A percentile compares a stretch with the other conserved stretches of the same genome.
These are phyloP conservation scores for Antennarius striatus DNA, from an alignment of 2,113 vertebrate species.

Conservation along the genomic window DNA sequence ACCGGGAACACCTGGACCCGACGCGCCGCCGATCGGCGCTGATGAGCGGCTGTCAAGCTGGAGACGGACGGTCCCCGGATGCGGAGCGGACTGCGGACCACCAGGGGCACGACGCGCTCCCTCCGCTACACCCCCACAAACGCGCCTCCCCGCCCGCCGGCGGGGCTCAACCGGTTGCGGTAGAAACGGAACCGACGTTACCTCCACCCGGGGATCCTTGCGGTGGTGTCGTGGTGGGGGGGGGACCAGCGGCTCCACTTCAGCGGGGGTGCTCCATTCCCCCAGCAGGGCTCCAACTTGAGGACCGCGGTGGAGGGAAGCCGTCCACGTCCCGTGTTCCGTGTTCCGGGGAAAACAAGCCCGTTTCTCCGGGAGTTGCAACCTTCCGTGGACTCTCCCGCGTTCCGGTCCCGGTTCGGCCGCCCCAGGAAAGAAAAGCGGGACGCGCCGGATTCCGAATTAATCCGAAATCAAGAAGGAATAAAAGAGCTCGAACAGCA, in stretches of 20 bases:
- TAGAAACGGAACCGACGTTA: slow-evolving; percentile 30
- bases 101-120: slow-evolving; percentile 9
- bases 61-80: slow-evolving; percentile 41
- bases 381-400: no score
- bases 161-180: not conserved
- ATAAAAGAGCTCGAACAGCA: slow-evolving; percentile 15
- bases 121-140: not conserved
- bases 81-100: slow-evolving; percentile 39
- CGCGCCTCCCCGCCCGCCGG: slow-evolving; percentile 10
- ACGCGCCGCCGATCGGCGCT: not conserved
- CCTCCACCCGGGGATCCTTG: slow-evolving; percentile 21
- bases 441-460: slow-evolving; percentile 34
- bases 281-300: slow-evolving; percentile 24
- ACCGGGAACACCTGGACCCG: no score
- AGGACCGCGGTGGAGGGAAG: no score
- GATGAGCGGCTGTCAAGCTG: slow-evolving; percentile 35
- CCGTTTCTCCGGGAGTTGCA: no score
- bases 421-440: not conserved
- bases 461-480: slow-evolving; percentile 36
- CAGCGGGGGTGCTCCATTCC: slow-evolving; percentile 63
- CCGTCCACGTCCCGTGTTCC: no score
- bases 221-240: no score
- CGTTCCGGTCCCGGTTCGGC: slow-evolving; percentile 14
- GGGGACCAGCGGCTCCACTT: slow-evolving; percentile 34
- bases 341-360: no score